Evolutionary conservation across 2,113 vertebrate genomes (phyloP).

Genomic region (Chlorodrepanis virens): DNA sequence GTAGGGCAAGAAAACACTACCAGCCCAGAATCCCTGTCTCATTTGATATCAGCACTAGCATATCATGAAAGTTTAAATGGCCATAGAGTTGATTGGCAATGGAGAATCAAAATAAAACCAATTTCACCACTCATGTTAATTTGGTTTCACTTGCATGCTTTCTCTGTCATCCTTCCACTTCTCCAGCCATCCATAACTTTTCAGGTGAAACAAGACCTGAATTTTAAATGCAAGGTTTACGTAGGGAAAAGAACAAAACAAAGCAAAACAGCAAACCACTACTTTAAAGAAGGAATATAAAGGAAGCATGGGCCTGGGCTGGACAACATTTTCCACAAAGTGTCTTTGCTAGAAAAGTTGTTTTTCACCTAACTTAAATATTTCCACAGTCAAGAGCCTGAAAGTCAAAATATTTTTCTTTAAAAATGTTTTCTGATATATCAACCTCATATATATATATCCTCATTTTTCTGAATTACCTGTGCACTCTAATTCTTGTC

Average conservation of each 20-base stretch:
- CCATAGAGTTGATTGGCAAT: not conserved
- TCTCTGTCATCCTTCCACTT: not conserved
- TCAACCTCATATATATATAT: not conserved
- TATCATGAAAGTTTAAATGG: not conserved
- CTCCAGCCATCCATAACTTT: not conserved
- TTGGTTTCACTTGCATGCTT: not conserved
- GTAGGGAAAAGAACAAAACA: not conserved
- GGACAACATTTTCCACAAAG: not conserved
- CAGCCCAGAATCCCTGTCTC: not conserved
- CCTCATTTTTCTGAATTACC: not conserved
- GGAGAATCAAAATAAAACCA: not conserved
- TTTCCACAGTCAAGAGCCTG: not conserved
- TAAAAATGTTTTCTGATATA: not conserved
- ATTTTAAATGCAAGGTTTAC: not conserved
- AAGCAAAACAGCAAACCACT: not conserved
- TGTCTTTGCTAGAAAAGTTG: not conserved
- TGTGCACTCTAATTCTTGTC: not conserved
- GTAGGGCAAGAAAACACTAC: not conserved
- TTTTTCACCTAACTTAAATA: not conserved
- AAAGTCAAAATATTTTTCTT: not conserved
- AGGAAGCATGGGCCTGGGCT: not conserved
- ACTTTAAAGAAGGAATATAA: not conserved
- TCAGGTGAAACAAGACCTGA: not conserved
- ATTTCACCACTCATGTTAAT: not conserved
- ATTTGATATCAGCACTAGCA: not conserved